These are phyloP conservation scores for Nomada fucata DNA, from an alignment of 2,888 invertebrate species.

Conservation along the genomic window DNA sequence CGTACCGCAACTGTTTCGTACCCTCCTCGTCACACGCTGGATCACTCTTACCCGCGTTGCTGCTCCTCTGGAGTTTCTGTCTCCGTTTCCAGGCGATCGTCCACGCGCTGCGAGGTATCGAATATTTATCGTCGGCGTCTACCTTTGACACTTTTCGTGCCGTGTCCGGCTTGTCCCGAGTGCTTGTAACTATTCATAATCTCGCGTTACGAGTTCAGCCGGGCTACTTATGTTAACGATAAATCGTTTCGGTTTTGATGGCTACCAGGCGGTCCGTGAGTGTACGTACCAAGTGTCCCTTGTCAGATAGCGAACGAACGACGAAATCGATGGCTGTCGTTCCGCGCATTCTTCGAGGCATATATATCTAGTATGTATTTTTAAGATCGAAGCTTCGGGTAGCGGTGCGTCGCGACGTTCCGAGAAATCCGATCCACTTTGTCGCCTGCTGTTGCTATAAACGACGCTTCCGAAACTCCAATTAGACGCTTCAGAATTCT, in stretches of 20 bases:
- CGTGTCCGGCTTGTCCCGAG: conserved; percentile 22
- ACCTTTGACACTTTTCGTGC: conserved; percentile 14
- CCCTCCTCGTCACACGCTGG: conserved; percentile 20
- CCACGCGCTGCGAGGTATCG: conserved; percentile 21
- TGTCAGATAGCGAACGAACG: conserved; percentile 5
- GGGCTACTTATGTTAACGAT: conserved; percentile 34
- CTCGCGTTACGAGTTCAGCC: conserved; percentile 10
- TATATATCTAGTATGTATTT: no score
- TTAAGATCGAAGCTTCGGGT: no score
- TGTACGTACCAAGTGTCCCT: neutral
- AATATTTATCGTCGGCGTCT: conserved; percentile 31
- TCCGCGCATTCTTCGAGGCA: no score
- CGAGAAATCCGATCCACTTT: no score
- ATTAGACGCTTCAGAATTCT: no score
- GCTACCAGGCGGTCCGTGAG: conserved; percentile 12
- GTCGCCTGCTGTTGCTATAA: no score
- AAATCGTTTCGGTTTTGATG: conserved; percentile 29
- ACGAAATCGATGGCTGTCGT: neutral
- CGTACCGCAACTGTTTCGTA: conserved; percentile 49
- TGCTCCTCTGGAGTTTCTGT: neutral
- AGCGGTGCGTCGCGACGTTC: no score
- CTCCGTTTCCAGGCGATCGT: neutral
- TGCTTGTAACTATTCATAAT: conserved; percentile 25
- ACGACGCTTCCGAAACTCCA: no score
- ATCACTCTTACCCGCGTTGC: neutral